Percentiles rank a stretch among this genome's conserved stretches.
Evolutionary conservation across 2,113 vertebrate species (phyloP).

Genomic region (Chionodraco myersi): DNA sequence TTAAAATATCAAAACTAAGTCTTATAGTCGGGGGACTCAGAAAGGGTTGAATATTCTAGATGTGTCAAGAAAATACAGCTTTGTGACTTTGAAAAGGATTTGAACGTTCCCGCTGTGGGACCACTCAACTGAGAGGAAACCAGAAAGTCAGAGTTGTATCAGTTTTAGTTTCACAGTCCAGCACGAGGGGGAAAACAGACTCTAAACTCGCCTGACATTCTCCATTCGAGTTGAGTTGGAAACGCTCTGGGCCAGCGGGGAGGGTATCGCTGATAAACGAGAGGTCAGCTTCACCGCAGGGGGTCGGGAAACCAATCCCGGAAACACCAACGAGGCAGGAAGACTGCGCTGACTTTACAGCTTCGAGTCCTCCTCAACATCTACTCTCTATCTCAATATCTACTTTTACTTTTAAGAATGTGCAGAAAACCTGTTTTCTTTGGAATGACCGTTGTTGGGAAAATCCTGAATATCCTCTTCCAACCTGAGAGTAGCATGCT

Average conservation of each 20-base stretch:
- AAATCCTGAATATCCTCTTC: too few relatives aligned
- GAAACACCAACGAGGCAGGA: not conserved
- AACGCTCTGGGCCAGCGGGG: conserved; percentile 10
- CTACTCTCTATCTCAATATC: too few relatives aligned
- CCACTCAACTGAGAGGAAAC: conserved; percentile 7
- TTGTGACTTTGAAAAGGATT: too few relatives aligned
- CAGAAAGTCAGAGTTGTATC: not conserved
- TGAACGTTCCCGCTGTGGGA: not conserved
- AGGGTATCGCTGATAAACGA: conserved; percentile 57
- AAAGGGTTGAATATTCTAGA: too few relatives aligned
- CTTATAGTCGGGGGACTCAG: too few relatives aligned
- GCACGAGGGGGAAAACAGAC: not conserved
- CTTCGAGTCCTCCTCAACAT: too few relatives aligned
- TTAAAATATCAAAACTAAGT: too few relatives aligned
- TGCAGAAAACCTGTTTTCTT: too few relatives aligned
- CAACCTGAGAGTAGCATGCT: too few relatives aligned
- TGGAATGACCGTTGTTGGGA: too few relatives aligned
- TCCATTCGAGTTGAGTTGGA: conserved; percentile 37
- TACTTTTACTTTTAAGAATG: too few relatives aligned
- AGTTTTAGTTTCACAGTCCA: conserved; percentile 40
- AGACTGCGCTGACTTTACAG: not conserved
- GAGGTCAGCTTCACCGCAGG: conserved; percentile 27
- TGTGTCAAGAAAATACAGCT: too few relatives aligned
- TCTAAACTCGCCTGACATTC: conserved; percentile 46
- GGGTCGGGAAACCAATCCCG: not conserved